Percentiles rank a stretch among this genome's conserved stretches.
Evolutionary conservation across 2,888 invertebrate genomes (phyloP).

Genomic region (Agrochola lota): DNA sequence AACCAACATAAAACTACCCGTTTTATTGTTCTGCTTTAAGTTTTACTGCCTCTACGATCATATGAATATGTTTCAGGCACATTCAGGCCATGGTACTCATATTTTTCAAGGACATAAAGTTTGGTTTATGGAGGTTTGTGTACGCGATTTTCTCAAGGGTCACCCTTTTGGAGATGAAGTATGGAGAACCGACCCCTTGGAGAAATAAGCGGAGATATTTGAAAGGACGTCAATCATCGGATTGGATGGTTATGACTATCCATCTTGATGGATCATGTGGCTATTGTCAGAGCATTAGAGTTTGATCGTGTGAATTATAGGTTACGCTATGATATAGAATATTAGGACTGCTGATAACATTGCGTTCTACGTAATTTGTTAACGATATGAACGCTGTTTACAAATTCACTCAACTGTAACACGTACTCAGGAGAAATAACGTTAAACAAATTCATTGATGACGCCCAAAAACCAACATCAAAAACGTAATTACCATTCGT

Average conservation of each 20-base stretch:
- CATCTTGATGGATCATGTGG: conserved; percentile 3
- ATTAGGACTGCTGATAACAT: not conserved
- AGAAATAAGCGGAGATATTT: conserved; percentile 52
- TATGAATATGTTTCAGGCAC: conserved; percentile 75
- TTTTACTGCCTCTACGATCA: conserved; percentile 78
- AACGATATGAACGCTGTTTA: conserved; percentile 12
- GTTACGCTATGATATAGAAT: not conserved
- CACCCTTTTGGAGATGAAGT: conserved; percentile 47
- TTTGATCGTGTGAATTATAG: not conserved
- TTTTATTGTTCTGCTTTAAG: conserved; percentile 81
- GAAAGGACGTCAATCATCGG: conserved; percentile 43
- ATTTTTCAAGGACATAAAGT: conserved; percentile 66
- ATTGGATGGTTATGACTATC: conserved; percentile 24
- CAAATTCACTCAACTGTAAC: conserved; percentile 7
- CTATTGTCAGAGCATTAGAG: conserved; percentile 31
- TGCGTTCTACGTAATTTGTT: not conserved
- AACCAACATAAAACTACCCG: conserved; percentile 82
- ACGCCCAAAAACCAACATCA: conserved; percentile 37
- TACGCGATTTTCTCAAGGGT: conserved; percentile 48
- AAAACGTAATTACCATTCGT: conserved; percentile 39
- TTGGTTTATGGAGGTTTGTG: conserved; percentile 56
- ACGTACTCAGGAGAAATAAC: not conserved
- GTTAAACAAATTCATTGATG: conserved; percentile 34
- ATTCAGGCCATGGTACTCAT: conserved; percentile 54
- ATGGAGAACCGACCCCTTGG: conserved; percentile 51